phyloP scores from a whole-genome alignment of 2,888 invertebrate species.

The Heteropelma amictum region DNA sequence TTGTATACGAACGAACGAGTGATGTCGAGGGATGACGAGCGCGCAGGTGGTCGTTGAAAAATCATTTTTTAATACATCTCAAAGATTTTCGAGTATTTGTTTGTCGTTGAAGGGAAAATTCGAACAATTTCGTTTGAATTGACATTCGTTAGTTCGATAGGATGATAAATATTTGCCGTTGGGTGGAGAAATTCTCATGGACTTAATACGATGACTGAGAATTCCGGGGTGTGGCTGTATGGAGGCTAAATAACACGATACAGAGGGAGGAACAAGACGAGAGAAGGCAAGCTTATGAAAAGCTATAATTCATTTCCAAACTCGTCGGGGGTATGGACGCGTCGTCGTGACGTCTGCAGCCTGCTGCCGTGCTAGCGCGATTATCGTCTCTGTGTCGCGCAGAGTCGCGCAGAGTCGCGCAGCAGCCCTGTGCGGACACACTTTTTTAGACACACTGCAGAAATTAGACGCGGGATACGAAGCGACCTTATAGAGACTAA shows the following conservation, averaged over 20 bases:
- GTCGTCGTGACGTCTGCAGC: no score
- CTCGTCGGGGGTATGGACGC: slow-evolving; percentile 57
- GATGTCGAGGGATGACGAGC: no score
- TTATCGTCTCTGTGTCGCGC: slow-evolving; percentile 9
- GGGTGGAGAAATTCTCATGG: slow-evolving; percentile 45
- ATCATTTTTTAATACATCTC: no score
- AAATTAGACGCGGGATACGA: slow-evolving; percentile 21
- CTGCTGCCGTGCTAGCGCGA: not conserved
- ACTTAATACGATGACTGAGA: slow-evolving; percentile 52
- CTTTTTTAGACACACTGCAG: no score
- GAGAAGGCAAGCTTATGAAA: slow-evolving; percentile 60
- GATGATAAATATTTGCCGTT: slow-evolving; percentile 33
- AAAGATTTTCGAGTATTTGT: no score
- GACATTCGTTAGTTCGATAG: no score
- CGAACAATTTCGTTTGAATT: no score
- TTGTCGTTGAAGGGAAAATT: no score
- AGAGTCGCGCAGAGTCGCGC: no score
- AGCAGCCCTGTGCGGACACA: no score
- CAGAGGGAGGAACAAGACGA: slow-evolving; percentile 14
- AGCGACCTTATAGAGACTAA: not conserved
- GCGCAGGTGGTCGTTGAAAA: no score
- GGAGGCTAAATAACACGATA: slow-evolving; percentile 19
- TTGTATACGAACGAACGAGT: no score
- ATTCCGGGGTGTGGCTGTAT: slow-evolving; percentile 40
- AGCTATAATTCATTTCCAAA: slow-evolving; percentile 65